Evolutionary conservation across 2,888 invertebrate genomes (phyloP), one percentile per base, ranked within the genome.

Genomic region (Tiliacea citrago): DNA sequence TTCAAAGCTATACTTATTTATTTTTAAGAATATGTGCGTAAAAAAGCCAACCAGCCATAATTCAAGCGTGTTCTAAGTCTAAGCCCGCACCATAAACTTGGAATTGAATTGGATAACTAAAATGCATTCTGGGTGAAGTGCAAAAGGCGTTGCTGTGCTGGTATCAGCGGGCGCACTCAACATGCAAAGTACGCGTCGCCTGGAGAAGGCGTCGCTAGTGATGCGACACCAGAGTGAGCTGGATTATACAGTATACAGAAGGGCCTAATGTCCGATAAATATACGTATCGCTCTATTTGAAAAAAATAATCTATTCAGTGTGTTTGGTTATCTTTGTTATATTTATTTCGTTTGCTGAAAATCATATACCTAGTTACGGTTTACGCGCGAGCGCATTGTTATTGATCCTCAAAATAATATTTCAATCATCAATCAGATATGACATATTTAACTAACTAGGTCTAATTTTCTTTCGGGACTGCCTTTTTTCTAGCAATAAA

Each of bases 101-200:
- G 85, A 83, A 86, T 83, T 81, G 85, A 86, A 85, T 83, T 78
- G 83, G 88, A 83, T 85, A 80, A 83, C 82, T 83, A 86, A 87
- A 88, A 84, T 86, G 86, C 88, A 88, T 87, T 88, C 82, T 86
- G 81, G 77, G 81, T 80, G 83, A 84, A 83, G 88, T 83, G 82
- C 82, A 85, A 87, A 87, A 88, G 86, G 80, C 85, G 83, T 83
- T 81, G 72, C 80, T 73, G 70, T 79, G 70, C 74, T 73, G 73
- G 88, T 88, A 84, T 87, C 85, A 81, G 81, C 77, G 68, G 55
- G 80, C 70, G 74, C 84, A 87, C 88, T 90, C 87, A 82, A 84
- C 86, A 89, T 89, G 88, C 87, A 89, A 90, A 88, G 85, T 88
- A 85, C 84, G 86, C 86, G 73, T 77, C 79, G 85, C 69, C 76